phyloP scores from a whole-genome alignment of 2,888 invertebrate species.

The Tanypteryx hageni region DNA sequence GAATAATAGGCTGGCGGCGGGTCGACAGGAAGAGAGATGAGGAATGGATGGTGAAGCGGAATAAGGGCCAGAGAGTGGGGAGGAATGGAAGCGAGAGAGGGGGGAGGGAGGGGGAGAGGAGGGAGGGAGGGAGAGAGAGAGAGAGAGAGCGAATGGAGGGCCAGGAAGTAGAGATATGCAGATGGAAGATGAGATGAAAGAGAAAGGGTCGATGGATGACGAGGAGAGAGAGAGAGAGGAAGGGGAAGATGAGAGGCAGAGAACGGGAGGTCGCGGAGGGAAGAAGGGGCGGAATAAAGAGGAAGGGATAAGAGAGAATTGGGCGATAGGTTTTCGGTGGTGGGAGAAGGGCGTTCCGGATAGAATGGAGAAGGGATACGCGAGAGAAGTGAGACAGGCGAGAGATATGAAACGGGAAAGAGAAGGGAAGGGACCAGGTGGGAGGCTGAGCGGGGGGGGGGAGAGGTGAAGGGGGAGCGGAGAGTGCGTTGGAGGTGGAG shows the following conservation, averaged over 20 bases:
- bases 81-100: neutral
- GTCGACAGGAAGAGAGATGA: neutral
- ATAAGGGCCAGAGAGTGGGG: neutral
- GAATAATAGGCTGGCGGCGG: neutral
- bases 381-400: too few species aligned
- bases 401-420: too few species aligned
- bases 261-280: neutral
- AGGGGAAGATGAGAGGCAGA: neutral
- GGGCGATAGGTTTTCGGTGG: neutral
- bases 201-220: neutral
- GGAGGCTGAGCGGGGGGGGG: too few species aligned
- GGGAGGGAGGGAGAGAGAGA: neutral
- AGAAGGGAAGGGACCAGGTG: too few species aligned
- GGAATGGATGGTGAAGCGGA: neutral
- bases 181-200: neutral
- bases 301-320: too few species aligned
- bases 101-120: neutral
- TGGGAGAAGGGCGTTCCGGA: neutral
- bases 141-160: neutral
- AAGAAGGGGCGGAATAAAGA: neutral
- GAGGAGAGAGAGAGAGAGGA: neutral
- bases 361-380: neutral
- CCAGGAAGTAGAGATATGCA: too few species aligned
- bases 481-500: too few species aligned
- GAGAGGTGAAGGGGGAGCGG: too few species aligned